Conservation (phyloP, 2,113 vertebrate species). For the Hippolais icterina region DNA sequence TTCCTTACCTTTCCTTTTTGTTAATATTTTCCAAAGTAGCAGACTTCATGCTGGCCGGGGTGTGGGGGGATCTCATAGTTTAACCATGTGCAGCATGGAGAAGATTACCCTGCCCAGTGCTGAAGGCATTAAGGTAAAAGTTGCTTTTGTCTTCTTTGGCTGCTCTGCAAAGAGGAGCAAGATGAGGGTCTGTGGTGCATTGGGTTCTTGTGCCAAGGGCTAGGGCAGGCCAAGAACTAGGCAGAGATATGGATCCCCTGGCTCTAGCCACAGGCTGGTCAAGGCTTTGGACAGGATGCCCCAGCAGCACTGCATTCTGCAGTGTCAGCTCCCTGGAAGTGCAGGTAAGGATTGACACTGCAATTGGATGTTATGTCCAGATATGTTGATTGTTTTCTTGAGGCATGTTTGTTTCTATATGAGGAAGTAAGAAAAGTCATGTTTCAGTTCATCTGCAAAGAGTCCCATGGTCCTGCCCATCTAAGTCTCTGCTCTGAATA, state of each 20-base stretch:
- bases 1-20: not conserved
- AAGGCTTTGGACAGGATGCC: not conserved
- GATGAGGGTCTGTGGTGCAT: not conserved
- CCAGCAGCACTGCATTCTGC: not conserved
- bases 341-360: not conserved
- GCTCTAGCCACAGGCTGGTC: not conserved
- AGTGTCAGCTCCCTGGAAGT: not conserved
- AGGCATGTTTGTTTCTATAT: not conserved
- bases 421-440: not conserved
- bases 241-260: not conserved
- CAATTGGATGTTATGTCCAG: not conserved
- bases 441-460: not conserved
- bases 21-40: not conserved
- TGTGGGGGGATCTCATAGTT: not conserved
- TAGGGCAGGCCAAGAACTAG: not conserved
- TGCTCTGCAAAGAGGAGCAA: not conserved
- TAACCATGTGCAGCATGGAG: not conserved
- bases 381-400: not conserved
- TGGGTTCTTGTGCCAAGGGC: not conserved
- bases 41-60: not conserved
- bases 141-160: not conserved
- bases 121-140: not conserved
- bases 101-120: not conserved
- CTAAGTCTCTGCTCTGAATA: not conserved
- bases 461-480: not conserved